Evolutionary conservation across 2,888 invertebrate genomes (phyloP), one percentile per base, ranked within the genome.

Genomic region (Cephus pulcher): DNA sequence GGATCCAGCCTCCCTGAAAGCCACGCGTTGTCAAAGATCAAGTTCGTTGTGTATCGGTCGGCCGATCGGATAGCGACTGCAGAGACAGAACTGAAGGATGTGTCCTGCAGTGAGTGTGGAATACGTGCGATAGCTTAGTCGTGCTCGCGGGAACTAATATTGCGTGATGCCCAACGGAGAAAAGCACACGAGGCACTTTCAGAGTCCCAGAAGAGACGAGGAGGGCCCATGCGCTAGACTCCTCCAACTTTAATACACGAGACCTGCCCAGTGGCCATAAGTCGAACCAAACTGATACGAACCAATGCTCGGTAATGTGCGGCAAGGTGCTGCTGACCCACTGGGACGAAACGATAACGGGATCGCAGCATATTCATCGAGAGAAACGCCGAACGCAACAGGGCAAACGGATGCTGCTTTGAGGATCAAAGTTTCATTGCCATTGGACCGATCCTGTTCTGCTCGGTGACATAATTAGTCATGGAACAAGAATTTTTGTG

Each of bases 301-400:
- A 40, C 23, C 56, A 23, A 56, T 75, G 78, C 74, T 78, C 78
- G 81, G 79, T 80, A 79, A 73, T 33, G 75, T 74, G 75, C 76
- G 79, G 82, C 80, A 82, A 86, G 84, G 85, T 87, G 87, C 85
- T 86, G 89, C 88, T 91, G 91, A 91, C 91, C 91, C 91, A 91
- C 90, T 91, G 88, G 86, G 84, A 87, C 83, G 84, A 86, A 86
- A 88, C 88, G 88, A 87, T 91, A 91, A 91, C 91, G 91, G 91
- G 87, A 91, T 84, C 82, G 84, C 80, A 76, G 73, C 76, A 73
- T 73, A 75, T 68, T 68, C 56, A 75, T 75, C 30, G 32, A 32
- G 56, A 68, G 56, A 75, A 56, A 75, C 32, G 37, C 4, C 12
- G 30, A 74, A 74, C 23, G 74, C 56, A 56, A 56, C 9, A 9